Conservation (phyloP, 2,113 vertebrate species). For the Dryoscopus gambensis region DNA sequence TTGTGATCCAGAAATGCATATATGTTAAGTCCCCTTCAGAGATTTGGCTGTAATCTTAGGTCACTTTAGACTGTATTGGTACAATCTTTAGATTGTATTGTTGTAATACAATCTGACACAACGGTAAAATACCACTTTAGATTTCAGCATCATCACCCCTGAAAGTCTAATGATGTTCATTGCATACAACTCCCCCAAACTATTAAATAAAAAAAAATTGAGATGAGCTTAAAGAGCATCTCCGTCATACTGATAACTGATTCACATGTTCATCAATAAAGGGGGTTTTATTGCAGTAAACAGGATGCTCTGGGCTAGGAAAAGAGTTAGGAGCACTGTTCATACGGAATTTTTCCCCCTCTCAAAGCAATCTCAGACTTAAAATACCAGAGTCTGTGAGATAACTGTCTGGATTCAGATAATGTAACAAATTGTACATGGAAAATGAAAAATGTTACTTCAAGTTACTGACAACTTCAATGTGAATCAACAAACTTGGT, state of each 20-base stretch:
- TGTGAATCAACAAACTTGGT: neutral
- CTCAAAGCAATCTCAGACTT: neutral
- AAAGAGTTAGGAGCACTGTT: neutral
- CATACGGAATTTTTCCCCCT: neutral
- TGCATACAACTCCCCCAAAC: neutral
- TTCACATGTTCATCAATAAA: neutral
- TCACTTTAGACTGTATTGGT: neutral
- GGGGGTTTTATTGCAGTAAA: neutral
- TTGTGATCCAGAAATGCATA: neutral
- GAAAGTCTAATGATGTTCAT: neutral
- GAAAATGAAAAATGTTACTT: neutral
- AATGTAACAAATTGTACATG: neutral
- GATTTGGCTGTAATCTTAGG: neutral
- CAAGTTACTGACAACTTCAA: neutral
- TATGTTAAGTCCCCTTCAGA: neutral
- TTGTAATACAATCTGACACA: neutral
- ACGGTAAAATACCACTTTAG: neutral
- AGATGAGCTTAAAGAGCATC: neutral
- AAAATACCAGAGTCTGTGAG: neutral
- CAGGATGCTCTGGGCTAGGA: neutral
- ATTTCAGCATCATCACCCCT: neutral
- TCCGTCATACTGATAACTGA: neutral
- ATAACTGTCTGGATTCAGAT: neutral
- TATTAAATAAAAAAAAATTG: neutral
- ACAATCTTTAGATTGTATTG: neutral